A percentile compares a stretch with the other conserved stretches of the same genome.
Evolutionary conservation across 2,797 vertebrate species (phyloP).

Genomic region (Girardinus metallicus): DNA sequence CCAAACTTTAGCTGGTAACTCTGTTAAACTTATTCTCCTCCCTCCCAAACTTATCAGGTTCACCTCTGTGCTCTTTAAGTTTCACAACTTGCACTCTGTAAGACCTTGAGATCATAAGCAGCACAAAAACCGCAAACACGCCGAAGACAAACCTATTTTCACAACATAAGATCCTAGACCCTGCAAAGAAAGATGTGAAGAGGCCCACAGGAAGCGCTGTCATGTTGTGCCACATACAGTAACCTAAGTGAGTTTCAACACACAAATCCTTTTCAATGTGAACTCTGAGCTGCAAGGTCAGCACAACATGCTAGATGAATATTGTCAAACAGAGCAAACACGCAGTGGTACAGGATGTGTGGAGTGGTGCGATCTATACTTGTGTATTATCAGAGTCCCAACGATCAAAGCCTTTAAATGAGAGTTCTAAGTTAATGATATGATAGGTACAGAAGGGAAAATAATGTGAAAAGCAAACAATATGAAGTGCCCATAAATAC

Average conservation of each 20-base stretch:
- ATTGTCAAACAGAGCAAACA: background rate
- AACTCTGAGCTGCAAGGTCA: slow-evolving; percentile 4
- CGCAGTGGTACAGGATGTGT: background rate
- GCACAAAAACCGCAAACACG: background rate
- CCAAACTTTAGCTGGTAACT: slow-evolving; percentile 14
- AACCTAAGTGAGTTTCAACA: background rate
- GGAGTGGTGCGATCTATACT: background rate
- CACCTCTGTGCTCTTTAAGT: background rate
- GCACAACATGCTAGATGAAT: background rate
- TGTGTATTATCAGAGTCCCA: background rate
- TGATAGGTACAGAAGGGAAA: background rate
- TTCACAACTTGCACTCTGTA: slow-evolving; percentile 7
- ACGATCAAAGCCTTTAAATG: background rate
- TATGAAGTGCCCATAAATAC: background rate
- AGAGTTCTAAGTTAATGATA: background rate
- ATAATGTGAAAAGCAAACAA: background rate
- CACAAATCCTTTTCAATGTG: background rate
- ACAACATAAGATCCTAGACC: background rate
- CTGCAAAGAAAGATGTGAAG: background rate
- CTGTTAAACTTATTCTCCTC: slow-evolving; percentile 8
- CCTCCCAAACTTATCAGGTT: background rate
- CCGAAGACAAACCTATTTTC: background rate
- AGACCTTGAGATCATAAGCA: background rate
- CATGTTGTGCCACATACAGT: background rate
- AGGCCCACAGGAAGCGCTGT: background rate